Conservation (phyloP, 1,140 invertebrate species). For the Mycetomoellerius zeteki region DNA sequence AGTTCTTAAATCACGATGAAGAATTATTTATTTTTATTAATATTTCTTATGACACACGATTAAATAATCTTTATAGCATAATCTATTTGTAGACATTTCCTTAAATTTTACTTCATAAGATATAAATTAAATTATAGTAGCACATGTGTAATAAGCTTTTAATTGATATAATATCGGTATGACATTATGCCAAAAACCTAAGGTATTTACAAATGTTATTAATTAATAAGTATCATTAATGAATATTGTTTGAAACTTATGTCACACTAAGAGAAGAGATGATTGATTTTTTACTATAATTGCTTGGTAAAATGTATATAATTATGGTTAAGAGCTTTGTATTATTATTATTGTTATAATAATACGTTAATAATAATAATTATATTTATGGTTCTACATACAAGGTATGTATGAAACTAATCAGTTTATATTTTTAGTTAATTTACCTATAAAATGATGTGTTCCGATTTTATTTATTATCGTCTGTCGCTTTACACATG, state of each 20-base stretch:
- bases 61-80: not conserved
- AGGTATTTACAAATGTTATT: not conserved
- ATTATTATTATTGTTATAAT: no score
- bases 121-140: not conserved
- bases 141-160: not conserved
- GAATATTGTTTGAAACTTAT: not conserved
- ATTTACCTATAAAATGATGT: no score
- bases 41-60: not conserved
- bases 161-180: not conserved
- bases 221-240: not conserved
- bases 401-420: no score
- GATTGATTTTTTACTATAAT: no score
- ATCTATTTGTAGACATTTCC: not conserved
- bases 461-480: no score
- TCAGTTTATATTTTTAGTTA: no score
- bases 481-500: no score
- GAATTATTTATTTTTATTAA: not conserved
- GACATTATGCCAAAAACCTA: not conserved
- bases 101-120: not conserved
- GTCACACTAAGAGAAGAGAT: not conserved
- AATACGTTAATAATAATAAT: no score
- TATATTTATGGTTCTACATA: no score
- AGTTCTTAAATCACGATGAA: not conserved
- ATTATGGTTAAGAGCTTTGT: no score
- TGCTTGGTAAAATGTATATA: no score